A percentile compares a stretch with the other conserved stretches of the same genome.
Conservation (phyloP, 2,888 invertebrate genomes). For the Brachyptera risi region DNA sequence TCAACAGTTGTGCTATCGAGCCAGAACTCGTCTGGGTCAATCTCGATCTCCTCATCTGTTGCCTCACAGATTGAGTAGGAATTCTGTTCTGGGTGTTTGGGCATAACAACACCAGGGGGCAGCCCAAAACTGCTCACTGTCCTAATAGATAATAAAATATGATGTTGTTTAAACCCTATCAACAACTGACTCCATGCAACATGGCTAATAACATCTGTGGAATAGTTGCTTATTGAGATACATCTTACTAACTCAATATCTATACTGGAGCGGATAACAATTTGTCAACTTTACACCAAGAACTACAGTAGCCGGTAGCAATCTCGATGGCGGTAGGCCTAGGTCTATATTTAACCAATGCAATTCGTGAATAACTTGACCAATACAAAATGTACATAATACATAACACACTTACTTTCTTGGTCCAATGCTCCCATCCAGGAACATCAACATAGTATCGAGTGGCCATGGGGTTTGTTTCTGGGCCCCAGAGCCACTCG, state of each 20-base stretch:
- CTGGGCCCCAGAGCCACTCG: not conserved
- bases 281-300: too few species aligned
- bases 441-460: not conserved
- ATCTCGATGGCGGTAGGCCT: too few species aligned
- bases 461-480: not conserved
- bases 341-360: too few species aligned
- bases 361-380: too few species aligned
- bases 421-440: not conserved
- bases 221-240: not conserved
- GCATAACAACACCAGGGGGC: not conserved
- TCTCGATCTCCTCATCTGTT: not conserved
- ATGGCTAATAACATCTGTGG: too few species aligned
- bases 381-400: too few species aligned
- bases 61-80: not conserved
- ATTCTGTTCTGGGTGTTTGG: not conserved
- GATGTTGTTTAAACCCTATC: not conserved
- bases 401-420: not conserved
- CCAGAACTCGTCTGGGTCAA: not conserved
- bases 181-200: not conserved
- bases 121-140: not conserved
- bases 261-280: too few species aligned
- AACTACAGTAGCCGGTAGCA: too few species aligned
- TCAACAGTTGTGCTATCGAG: not conserved
- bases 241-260: not conserved
- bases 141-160: not conserved